Percentiles rank a stretch among this genome's conserved stretches.
Conservation (phyloP, 2,797 vertebrate species). For the Moxostoma hubbsi region DNA sequence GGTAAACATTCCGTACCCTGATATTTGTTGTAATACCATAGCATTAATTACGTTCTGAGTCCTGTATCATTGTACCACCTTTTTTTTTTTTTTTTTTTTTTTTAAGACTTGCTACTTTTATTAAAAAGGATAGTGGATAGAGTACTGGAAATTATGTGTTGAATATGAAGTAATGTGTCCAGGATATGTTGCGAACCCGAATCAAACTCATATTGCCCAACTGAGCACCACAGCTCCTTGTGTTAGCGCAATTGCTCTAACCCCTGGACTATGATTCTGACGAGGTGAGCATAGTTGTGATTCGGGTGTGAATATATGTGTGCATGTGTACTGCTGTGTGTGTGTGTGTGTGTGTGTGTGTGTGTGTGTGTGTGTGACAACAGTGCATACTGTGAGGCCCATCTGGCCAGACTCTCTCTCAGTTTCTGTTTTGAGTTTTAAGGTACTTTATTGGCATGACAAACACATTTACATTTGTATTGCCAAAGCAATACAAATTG, state of each 20-base stretch:
- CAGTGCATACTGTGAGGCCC: slow-evolving; percentile 45
- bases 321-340: slow-evolving; percentile 13
- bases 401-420: slow-evolving; percentile 40
- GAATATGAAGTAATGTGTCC: neutral
- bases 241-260: neutral
- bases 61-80: too few species aligned
- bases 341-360: slow-evolving; percentile 17
- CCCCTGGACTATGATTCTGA: neutral
- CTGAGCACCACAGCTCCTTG: neutral
- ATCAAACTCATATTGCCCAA: neutral
- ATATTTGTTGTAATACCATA: too few species aligned
- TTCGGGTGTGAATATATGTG: slow-evolving; percentile 11
- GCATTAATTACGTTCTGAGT: too few species aligned
- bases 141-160: neutral
- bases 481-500: too few species aligned
- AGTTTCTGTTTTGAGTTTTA: too few species aligned
- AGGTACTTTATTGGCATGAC: too few species aligned
- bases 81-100: too few species aligned
- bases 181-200: neutral
- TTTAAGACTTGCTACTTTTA: neutral
- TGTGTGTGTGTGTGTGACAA: slow-evolving; percentile 34
- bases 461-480: too few species aligned
- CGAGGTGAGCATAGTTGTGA: slow-evolving; percentile 2
- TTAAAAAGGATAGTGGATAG: neutral
- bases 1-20: too few species aligned